Evolutionary conservation across 92 coral and sea anemone species (phyloP).

Genomic region (Chrysogorgia sp.): DNA sequence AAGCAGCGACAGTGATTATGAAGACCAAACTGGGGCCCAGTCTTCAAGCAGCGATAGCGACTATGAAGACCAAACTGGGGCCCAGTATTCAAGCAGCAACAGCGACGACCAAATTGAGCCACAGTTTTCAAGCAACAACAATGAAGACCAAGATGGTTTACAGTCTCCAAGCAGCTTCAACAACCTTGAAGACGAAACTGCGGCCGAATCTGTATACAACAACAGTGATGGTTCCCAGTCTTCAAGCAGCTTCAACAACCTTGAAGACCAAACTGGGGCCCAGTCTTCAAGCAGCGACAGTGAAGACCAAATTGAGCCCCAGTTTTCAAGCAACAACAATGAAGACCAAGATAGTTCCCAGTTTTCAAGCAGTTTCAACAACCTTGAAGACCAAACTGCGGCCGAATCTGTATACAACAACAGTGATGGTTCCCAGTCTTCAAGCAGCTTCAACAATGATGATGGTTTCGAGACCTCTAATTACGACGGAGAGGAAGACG

Average conservation of each 20-base stretch:
- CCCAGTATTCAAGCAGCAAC: too few relatives aligned
- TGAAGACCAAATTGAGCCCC: not conserved
- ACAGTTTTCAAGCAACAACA: too few relatives aligned
- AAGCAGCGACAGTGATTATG: too few relatives aligned
- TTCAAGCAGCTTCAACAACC: not conserved
- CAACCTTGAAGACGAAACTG: too few relatives aligned
- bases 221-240: not conserved
- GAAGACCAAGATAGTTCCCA: not conserved
- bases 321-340: constrained; percentile 2
- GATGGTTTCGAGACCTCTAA: constrained; percentile 23
- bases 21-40: too few relatives aligned
- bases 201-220: too few relatives aligned
- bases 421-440: not conserved
- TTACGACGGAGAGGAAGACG: not conserved
- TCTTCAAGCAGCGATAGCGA: too few relatives aligned
- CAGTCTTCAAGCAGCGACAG: not conserved
- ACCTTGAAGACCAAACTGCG: not conserved
- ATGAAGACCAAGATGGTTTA: too few relatives aligned
- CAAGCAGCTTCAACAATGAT: not conserved
- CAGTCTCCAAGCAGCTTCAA: too few relatives aligned
- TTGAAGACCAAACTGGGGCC: not conserved
- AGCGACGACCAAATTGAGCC: too few relatives aligned
- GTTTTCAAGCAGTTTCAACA: not conserved
- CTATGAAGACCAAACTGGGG: too few relatives aligned
- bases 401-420: not conserved